phyloP scores from a whole-genome alignment of 2,888 invertebrate genomes.

The Acrocyrtus sp. region DNA sequence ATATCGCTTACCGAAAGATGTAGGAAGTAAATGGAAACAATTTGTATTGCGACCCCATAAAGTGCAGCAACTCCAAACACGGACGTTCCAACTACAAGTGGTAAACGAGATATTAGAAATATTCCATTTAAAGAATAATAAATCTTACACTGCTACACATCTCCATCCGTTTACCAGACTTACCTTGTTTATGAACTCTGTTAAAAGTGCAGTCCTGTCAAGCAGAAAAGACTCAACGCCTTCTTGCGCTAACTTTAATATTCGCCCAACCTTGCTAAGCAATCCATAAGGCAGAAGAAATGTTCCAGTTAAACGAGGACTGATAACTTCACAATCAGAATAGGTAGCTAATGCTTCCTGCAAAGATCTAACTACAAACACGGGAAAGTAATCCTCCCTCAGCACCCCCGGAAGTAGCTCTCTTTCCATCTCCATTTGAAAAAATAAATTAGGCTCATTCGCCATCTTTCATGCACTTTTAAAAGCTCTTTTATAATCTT shows the following conservation, averaged over 20 bases:
- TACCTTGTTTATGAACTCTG: too few relatives aligned
- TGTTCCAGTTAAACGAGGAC: too few relatives aligned
- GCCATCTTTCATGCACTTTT: slow-evolving; percentile 3
- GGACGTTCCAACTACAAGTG: slow-evolving; percentile 55
- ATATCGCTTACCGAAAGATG: slow-evolving; percentile 52
- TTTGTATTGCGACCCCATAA: slow-evolving; percentile 49
- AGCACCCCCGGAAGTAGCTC: slow-evolving; percentile 30
- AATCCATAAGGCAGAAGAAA: too few relatives aligned
- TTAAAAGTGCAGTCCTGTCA: too few relatives aligned
- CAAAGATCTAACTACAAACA: slow-evolving; percentile 35
- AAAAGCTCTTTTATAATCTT: too few relatives aligned
- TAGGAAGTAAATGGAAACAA: slow-evolving; percentile 46
- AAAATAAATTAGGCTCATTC: slow-evolving; percentile 28
- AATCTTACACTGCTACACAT: too few relatives aligned
- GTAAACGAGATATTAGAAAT: not conserved
- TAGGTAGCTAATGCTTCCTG: slow-evolving; percentile 28
- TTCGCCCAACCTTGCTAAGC: too few relatives aligned
- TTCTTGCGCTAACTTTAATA: slow-evolving; percentile 39
- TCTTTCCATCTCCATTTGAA: slow-evolving; percentile 52
- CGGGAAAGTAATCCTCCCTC: slow-evolving; percentile 40
- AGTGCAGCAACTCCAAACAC: slow-evolving; percentile 55
- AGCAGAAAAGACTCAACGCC: slow-evolving; percentile 20
- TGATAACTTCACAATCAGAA: too few relatives aligned
- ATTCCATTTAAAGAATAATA: not conserved
- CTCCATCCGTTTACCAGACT: too few relatives aligned